These are phyloP conservation scores for Danio jaintianensis DNA, from an alignment of 2,797 vertebrate genomes.

Conservation along the genomic window DNA sequence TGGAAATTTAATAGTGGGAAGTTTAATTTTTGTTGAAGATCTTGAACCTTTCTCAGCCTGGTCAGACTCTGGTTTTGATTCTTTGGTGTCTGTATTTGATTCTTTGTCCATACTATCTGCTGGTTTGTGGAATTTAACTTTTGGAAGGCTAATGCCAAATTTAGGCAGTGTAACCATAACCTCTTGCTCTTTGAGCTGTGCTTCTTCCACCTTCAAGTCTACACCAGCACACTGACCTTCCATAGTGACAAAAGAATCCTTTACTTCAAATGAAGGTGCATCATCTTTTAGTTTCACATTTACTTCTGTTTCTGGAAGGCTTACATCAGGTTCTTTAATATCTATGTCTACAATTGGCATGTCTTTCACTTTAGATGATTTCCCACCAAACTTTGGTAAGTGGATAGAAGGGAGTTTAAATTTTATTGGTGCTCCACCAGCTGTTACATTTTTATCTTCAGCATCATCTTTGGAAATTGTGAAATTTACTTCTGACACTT, in stretches of 20 bases:
- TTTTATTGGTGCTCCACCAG: slow-evolving; percentile 21
- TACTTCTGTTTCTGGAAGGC: accelerated
- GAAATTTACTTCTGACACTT: slow-evolving; percentile 49
- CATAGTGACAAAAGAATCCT: slow-evolving; percentile 11
- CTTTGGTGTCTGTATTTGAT: slow-evolving; percentile 6
- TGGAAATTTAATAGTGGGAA: slow-evolving; percentile 55
- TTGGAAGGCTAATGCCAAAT: slow-evolving; percentile 61
- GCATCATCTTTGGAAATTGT: slow-evolving; percentile 41
- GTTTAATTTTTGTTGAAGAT: slow-evolving; percentile 62
- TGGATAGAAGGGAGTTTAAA: slow-evolving; percentile 55
- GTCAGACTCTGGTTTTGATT: slow-evolving; percentile 40
- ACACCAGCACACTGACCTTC: slow-evolving; percentile 3
- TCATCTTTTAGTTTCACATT: slow-evolving; percentile 23
- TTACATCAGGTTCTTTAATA: slow-evolving; percentile 50
- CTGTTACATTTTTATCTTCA: slow-evolving; percentile 56
- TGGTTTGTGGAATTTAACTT: slow-evolving; percentile 38
- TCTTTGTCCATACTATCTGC: neutral
- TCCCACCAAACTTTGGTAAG: slow-evolving; percentile 60
- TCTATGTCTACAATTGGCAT: slow-evolving; percentile 48
- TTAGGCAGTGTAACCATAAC: slow-evolving; percentile 59
- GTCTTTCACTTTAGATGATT: slow-evolving; percentile 36
- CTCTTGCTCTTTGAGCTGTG: slow-evolving; percentile 34
- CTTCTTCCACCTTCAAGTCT: slow-evolving; percentile 34
- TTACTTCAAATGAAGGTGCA: slow-evolving; percentile 11
- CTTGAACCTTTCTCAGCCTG: slow-evolving; percentile 12